These are phyloP conservation scores for Lophius piscatorius DNA, from an alignment of 2,113 vertebrate species.

Conservation along the genomic window DNA sequence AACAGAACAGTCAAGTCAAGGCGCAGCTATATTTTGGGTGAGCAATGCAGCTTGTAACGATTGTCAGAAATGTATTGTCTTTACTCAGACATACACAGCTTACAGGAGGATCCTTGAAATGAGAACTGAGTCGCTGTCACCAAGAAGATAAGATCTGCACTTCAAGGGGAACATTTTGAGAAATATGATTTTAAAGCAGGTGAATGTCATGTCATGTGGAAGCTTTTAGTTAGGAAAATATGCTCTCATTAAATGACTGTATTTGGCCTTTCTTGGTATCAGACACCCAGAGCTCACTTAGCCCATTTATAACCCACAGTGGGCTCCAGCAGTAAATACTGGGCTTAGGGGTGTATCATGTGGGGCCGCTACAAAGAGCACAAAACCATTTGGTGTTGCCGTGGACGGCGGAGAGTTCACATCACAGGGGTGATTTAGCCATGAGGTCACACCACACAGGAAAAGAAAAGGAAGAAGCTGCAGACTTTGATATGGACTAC, in stretches of 20 bases:
- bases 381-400: constrained; percentile 79
- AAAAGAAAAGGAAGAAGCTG: constrained; percentile 2
- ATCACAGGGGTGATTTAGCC: constrained; percentile 66
- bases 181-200: too few relatives aligned
- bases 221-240: constrained; percentile 25
- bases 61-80: constrained; percentile 5
- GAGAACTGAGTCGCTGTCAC: constrained; percentile 4
- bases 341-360: constrained; percentile 75
- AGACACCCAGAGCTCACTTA: constrained; percentile 57
- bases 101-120: constrained; percentile 3
- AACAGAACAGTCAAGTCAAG: constrained; percentile 6
- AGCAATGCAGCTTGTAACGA: constrained; percentile 24
- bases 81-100: not conserved
- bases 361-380: constrained; percentile 73
- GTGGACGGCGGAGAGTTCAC: constrained; percentile 50
- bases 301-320: constrained; percentile 77
- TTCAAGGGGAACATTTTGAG: too few relatives aligned
- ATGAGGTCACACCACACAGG: constrained; percentile 65
- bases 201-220: constrained; percentile 10
- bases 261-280: constrained; percentile 77
- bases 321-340: constrained; percentile 75
- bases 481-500: constrained; percentile 20
- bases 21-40: constrained; percentile 28
- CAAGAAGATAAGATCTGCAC: not conserved
- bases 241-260: constrained; percentile 29